Conservation (phyloP, 2,113 vertebrate genomes). For the Oreochromis spilurus region DNA sequence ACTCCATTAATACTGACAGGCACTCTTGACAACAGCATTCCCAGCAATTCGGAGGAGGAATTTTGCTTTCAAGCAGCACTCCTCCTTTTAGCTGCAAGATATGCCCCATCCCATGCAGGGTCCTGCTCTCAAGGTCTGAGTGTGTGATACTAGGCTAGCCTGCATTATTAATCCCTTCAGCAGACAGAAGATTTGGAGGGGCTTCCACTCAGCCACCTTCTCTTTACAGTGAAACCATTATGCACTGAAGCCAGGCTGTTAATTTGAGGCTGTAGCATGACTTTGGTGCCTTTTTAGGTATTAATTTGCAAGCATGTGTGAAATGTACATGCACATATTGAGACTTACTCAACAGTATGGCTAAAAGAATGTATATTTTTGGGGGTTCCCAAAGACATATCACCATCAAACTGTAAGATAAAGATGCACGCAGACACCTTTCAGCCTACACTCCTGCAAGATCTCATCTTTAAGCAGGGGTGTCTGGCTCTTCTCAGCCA, state of each 20-base stretch:
- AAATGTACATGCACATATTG: not conserved
- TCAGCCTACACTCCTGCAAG: not conserved
- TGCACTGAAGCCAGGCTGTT: conserved; percentile 25
- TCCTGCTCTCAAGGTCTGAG: not conserved
- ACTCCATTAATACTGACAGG: not conserved
- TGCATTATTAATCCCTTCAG: conserved; percentile 62
- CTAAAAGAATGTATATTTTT: not conserved
- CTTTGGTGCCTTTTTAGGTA: not conserved
- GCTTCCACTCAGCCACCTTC: conserved; percentile 39
- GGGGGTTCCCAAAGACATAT: not conserved
- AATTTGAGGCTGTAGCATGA: conserved; percentile 29
- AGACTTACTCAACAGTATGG: not conserved
- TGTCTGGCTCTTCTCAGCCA: conserved; percentile 51
- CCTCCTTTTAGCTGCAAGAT: not conserved
- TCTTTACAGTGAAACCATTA: conserved; percentile 57
- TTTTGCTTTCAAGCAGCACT: not conserved
- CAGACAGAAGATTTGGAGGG: conserved; percentile 45
- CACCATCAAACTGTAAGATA: not conserved
- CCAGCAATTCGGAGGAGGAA: not conserved
- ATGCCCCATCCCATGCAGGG: not conserved
- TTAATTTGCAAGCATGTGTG: not conserved
- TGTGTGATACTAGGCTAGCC: conserved; percentile 21
- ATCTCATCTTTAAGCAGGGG: conserved; percentile 37
- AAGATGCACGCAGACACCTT: not conserved
- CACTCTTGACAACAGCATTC: not conserved